These are phyloP conservation scores for Carcina quercana DNA, from an alignment of 2,888 invertebrate genomes.

Conservation along the genomic window DNA sequence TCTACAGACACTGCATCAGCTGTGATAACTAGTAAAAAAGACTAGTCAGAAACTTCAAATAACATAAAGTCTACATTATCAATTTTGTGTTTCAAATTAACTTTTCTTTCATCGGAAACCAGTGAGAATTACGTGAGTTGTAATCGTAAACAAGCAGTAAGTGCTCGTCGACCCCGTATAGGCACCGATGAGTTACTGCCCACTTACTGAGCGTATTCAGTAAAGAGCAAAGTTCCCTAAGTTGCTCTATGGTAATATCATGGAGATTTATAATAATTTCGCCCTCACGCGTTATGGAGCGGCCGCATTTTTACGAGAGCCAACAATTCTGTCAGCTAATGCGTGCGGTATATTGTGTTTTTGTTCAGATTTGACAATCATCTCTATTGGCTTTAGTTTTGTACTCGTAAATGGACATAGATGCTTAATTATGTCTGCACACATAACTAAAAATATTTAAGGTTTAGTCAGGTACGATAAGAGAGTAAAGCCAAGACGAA, in stretches of 20 bases:
- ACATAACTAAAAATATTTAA: too few species aligned
- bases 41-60: too few species aligned
- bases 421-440: too few species aligned
- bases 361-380: constrained; percentile 2
- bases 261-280: constrained; percentile 72
- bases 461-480: too few species aligned
- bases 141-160: constrained; percentile 39
- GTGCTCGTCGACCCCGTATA: constrained; percentile 31
- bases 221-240: constrained; percentile 65
- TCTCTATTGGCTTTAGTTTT: too few species aligned
- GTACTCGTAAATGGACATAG: too few species aligned
- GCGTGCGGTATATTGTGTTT: constrained; percentile 32
- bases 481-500: too few species aligned
- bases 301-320: constrained; percentile 51
- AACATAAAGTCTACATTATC: too few species aligned
- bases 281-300: constrained; percentile 46
- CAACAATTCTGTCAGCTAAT: constrained; percentile 56
- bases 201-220: constrained; percentile 63
- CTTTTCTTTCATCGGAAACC: too few species aligned
- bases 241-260: constrained; percentile 68
- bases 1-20: too few species aligned
- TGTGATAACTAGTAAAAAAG: too few species aligned
- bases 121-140: not conserved
- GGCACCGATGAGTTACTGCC: constrained; percentile 59
- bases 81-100: too few species aligned